A percentile compares a stretch with the other conserved stretches of the same genome.
Evolutionary conservation across 2,888 invertebrate genomes (phyloP).

Genomic region (Augochlorella aurata): DNA sequence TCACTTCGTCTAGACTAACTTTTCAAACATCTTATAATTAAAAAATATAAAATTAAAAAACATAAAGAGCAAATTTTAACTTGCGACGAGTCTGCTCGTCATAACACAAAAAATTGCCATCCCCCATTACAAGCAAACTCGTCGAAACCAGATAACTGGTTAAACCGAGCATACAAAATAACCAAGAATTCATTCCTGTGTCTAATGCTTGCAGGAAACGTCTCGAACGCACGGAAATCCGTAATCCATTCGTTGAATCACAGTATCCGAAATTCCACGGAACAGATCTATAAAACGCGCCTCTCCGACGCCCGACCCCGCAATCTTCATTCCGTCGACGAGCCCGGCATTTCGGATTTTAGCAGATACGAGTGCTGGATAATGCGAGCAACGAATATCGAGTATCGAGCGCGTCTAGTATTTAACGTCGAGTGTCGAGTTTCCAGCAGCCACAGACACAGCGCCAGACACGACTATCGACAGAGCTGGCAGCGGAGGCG

Average conservation of each 20-base stretch:
- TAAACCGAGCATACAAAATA: no score
- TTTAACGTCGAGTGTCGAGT: constrained; percentile 53
- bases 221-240: background rate
- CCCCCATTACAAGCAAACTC: no score
- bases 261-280: background rate
- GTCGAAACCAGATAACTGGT: no score
- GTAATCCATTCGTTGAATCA: background rate
- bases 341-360: constrained; percentile 21
- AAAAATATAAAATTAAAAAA: no score
- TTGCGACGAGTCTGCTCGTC: no score
- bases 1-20: no score
- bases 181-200: no score
- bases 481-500: constrained; percentile 1
- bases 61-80: no score
- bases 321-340: background rate
- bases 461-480: constrained; percentile 17
- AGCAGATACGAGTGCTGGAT: constrained; percentile 15
- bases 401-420: constrained; percentile 61
- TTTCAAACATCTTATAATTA: no score
- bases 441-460: constrained; percentile 49
- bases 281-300: background rate
- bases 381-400: constrained; percentile 53
- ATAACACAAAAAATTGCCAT: no score
- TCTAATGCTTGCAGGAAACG: no score
- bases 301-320: background rate